Evolutionary conservation across 2,888 invertebrate species (phyloP).

Genomic region (Carpatolechia fugitivella): DNA sequence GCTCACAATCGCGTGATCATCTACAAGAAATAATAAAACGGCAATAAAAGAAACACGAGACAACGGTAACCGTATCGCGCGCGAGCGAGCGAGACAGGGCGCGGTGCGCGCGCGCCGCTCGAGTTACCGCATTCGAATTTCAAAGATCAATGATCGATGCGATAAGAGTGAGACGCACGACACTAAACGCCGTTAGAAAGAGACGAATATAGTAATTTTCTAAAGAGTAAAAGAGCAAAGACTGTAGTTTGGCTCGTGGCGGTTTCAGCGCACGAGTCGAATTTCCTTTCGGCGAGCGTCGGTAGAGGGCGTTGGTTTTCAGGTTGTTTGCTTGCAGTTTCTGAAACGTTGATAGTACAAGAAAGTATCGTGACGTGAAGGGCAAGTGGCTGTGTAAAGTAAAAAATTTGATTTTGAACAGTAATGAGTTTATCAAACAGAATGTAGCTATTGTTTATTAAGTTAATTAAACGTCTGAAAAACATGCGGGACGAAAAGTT

Average conservation of each 20-base stretch:
- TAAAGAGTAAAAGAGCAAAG: constrained; percentile 38
- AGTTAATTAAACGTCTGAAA: background rate
- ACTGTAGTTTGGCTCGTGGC: constrained; percentile 66
- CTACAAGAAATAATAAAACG: constrained; percentile 80
- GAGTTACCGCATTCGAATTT: constrained; percentile 74
- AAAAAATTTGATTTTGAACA: constrained; percentile 28
- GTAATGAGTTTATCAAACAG: constrained; percentile 25
- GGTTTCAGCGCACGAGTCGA: constrained; percentile 47
- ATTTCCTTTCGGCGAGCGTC: constrained; percentile 26
- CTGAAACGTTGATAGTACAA: constrained; percentile 16
- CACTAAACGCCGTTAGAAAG: constrained; percentile 43
- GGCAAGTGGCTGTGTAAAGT: too few species aligned
- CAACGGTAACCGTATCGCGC: constrained; percentile 59
- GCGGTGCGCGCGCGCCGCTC: constrained; percentile 71
- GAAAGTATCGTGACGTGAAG: too few species aligned
- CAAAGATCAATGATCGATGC: constrained; percentile 78
- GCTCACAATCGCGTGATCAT: constrained; percentile 79
- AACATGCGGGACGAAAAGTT: background rate
- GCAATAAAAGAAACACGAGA: constrained; percentile 78
- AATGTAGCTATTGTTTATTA: constrained; percentile 19
- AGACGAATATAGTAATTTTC: constrained; percentile 31
- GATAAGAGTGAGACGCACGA: constrained; percentile 68
- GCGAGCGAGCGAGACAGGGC: constrained; percentile 62
- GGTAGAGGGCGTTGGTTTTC: constrained; percentile 60
- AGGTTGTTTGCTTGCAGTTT: constrained; percentile 15